Base-by-base conservation (phyloP, 1,140 invertebrate species). In the Orius laevigatus region DNA sequence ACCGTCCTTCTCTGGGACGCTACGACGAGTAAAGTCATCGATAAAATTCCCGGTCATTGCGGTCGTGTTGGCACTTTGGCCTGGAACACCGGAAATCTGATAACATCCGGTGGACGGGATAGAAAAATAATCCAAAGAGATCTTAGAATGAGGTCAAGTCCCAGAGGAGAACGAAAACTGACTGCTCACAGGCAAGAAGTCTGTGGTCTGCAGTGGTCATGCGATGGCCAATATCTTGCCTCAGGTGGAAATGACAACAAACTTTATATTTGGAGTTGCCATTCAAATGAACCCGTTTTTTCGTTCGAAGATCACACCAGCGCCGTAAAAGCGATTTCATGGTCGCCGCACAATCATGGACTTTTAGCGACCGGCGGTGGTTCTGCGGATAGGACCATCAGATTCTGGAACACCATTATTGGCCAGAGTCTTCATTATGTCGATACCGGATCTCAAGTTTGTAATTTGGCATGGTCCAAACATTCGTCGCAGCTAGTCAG, bases 171-270 rank as follows among this genome's bases (percentile, higher is more conserved):
- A 51, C 67, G 85, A 16, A 73, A 81, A 6, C 66, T 98, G 2
- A 80, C 79, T 10, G 90, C 90, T 0, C 95, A 99, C 64, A 69
- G 90, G 43, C 95, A 98, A 69, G 95, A 99, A 70, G 52, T 83
- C 36, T 99, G 95, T 69, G 95, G 95, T 0, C 64, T 99, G 2
- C 98, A 98, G 66, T 98, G 95, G 95, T 98, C 96, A 96, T 55
- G 91, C 89, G 94, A 98, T 64, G 92, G 93, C 58, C 91, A 96
- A 62, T 92, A 93, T 63, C 68, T 99, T 20, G 96, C 96, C 1
- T 97, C 92, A 3, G 95, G 96, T 35, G 96, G 96, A 25, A 99
- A 99, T 66, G 96, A 99, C 66, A 99, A 99, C 69, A 83, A 93
- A 55, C 68, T 99, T 4, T 91, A 94, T 64, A 92, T 99, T 1